These are phyloP conservation scores for Sebastes goodei DNA, from an alignment of 2,797 vertebrate genomes.

Conservation along the genomic window DNA sequence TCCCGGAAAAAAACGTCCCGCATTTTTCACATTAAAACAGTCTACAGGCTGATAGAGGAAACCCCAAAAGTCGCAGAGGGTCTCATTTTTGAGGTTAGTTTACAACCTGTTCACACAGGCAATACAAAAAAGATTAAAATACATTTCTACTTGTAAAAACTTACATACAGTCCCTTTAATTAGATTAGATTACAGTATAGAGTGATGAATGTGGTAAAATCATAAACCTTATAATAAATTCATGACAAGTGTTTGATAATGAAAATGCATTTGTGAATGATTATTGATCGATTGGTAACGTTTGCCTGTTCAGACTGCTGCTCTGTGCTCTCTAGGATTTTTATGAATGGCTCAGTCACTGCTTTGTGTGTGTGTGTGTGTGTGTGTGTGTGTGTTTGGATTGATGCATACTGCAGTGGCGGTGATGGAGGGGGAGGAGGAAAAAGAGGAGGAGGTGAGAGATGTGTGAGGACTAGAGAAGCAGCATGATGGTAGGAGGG, in stretches of 20 bases:
- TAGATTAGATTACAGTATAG: background rate
- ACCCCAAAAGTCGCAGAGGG: no score
- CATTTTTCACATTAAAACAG: no score
- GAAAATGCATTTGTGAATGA: background rate
- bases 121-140: no score
- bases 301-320: background rate
- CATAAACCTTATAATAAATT: background rate
- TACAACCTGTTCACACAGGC: no score
- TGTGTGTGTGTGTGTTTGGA: background rate
- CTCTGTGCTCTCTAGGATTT: slow-evolving; percentile 11
- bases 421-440: slow-evolving; percentile 13
- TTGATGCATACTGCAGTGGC: slow-evolving; percentile 56
- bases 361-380: background rate
- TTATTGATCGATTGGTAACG: background rate
- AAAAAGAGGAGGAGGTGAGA: background rate
- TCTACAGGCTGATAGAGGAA: no score
- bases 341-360: slow-evolving; percentile 49
- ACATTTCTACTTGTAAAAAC: no score
- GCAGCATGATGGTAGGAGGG: background rate
- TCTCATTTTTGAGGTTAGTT: no score
- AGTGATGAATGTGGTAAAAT: background rate
- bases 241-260: background rate
- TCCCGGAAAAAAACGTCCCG: no score
- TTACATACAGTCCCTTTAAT: no score
- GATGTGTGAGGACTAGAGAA: background rate